A percentile compares a stretch with the other conserved stretches of the same genome.
Conservation (phyloP, 1,140 invertebrate species). For the Drosophila hydei region DNA sequence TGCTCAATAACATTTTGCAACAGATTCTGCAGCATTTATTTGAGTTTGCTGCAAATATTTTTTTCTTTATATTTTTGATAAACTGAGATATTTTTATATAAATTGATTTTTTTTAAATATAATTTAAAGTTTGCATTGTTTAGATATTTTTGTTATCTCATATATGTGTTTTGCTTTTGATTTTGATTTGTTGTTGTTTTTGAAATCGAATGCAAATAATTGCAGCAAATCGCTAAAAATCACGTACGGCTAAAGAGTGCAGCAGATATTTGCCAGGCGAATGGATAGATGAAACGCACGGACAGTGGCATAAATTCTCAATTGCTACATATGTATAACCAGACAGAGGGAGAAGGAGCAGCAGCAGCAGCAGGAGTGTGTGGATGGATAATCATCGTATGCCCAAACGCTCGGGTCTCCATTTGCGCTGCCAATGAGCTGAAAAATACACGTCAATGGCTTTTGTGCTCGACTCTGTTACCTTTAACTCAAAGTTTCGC, state of each 20-base stretch:
- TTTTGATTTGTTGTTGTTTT: constrained; percentile 8
- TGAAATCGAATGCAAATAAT: constrained; percentile 58
- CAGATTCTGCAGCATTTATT: too few species aligned
- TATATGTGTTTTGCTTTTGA: constrained; percentile 7
- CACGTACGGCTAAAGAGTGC: constrained; percentile 57
- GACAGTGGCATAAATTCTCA: neutral
- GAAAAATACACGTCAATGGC: constrained; percentile 55
- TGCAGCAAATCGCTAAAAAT: constrained; percentile 67
- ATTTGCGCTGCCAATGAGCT: constrained; percentile 57
- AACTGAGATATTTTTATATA: too few species aligned
- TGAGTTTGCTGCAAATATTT: too few species aligned
- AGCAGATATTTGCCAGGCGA: constrained; percentile 19
- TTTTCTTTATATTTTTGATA: too few species aligned
- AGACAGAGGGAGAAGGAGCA: neutral
- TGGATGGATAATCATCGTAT: neutral
- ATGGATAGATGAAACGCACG: neutral
- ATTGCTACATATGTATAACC: neutral
- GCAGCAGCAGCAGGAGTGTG: too few species aligned
- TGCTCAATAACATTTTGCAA: too few species aligned
- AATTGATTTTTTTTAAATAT: too few species aligned
- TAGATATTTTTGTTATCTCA: neutral
- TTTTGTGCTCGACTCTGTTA: constrained; percentile 46
- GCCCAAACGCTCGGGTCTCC: constrained; percentile 12
- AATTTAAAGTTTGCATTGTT: neutral
- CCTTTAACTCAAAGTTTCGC: constrained; percentile 40